These are phyloP conservation scores for Labeo calbasu DNA, from an alignment of 2,797 vertebrate species.

Conservation along the genomic window DNA sequence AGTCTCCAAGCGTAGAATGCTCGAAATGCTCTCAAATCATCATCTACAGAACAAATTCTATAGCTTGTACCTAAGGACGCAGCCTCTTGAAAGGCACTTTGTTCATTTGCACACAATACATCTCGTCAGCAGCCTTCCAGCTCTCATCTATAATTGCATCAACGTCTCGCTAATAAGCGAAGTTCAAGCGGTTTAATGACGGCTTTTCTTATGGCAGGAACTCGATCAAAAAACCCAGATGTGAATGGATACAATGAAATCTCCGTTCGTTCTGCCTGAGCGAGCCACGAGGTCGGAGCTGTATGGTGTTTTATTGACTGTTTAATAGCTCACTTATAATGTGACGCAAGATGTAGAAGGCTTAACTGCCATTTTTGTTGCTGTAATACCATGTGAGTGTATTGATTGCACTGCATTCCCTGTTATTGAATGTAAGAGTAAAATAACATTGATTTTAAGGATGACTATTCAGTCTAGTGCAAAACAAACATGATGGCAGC, in stretches of 20 bases:
- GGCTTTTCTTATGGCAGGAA: slow-evolving; percentile 14
- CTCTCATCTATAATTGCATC: slow-evolving; percentile 22
- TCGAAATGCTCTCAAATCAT: background rate
- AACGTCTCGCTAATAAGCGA: slow-evolving; percentile 20
- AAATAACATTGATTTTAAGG: slow-evolving; percentile 11
- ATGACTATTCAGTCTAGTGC: background rate
- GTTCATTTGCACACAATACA: background rate
- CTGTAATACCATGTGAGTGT: slow-evolving; percentile 14
- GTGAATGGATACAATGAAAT: slow-evolving; percentile 44
- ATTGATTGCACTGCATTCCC: background rate
- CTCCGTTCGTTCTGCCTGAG: slow-evolving; percentile 35
- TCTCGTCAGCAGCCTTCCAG: slow-evolving; percentile 6
- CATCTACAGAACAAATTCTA: background rate
- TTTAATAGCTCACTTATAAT: slow-evolving; percentile 46
- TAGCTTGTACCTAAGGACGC: background rate
- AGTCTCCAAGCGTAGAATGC: background rate
- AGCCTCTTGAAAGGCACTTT: slow-evolving; percentile 9
- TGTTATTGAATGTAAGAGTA: slow-evolving; percentile 12
- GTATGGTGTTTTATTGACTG: slow-evolving; percentile 26
- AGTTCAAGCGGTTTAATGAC: slow-evolving; percentile 8
- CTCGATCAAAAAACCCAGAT: background rate
- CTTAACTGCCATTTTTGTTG: slow-evolving; percentile 31
- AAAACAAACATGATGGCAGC: background rate
- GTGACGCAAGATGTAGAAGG: background rate
- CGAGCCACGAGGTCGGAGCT: background rate